Base-by-base conservation (phyloP, 1,140 invertebrate species). In the Heliconius hewitsoni region DNA sequence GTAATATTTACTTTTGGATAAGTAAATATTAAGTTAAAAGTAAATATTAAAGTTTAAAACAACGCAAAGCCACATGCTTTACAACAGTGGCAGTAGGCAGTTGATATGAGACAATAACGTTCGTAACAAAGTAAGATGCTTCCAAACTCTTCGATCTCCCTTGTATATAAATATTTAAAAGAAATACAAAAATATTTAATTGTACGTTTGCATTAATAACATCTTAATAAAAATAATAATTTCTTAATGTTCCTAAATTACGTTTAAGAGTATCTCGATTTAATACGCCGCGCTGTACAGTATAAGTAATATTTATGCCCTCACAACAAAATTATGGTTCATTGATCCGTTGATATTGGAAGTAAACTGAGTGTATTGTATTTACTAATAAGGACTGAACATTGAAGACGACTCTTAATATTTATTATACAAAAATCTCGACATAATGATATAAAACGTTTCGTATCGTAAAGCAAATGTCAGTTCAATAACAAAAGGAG, bases 401-500 rank as follows among this genome's bases (percentile, higher is more conserved):
- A 66, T 66, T 66, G 60, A 30, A 66, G 60, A 30, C 23, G 60
- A 27, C 60, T 66, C 60, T 66, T 66, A 27, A 66, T 66, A 66
- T 66, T 66, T 66, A 66, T 66, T 30, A 66, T 27, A 66, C 60
- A 30, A 30, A 66, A 66, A 66, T 66, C 60, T 66, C 60, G 27
- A 66, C 60, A 66, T 66, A 27, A 66, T 66, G 60, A 66, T 66
- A 66, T 66, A 66, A 66, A 66, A 66, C 27, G 60, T 23, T 30
- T 66, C 11, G 60, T 66, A 66, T 66, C 9, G 60, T 27, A 84
- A 83, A 79, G 77, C 82, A 86, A 92, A 90, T 90, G 88, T 89
- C 88, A 90, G 83, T 60, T 83, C 52, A 83, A 73, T 84, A 71
- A 92, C 90, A 92, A 92, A 93, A 90, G 85, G 82, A 90, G 84